These are phyloP conservation scores for Tinea semifulvella DNA, from an alignment of 2,888 invertebrate species.

Conservation along the genomic window DNA sequence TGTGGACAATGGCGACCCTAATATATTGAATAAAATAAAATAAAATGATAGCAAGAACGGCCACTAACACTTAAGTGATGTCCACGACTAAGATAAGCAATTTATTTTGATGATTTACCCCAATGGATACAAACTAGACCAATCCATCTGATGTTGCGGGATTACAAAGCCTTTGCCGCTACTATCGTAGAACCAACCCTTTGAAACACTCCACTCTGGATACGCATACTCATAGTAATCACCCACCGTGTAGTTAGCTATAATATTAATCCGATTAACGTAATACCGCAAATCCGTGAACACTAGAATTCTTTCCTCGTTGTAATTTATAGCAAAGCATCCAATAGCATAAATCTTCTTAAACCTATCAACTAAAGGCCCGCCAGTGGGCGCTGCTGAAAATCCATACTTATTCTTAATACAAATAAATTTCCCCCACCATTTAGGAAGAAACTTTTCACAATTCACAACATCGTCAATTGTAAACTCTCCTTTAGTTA, in stretches of 20 bases:
- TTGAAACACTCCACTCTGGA: slow-evolving; percentile 29
- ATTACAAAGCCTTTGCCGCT: background rate
- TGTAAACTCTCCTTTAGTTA: slow-evolving; percentile 21
- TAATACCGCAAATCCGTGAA: slow-evolving; percentile 37
- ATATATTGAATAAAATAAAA: too few relatives aligned
- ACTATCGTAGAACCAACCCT: slow-evolving; percentile 16
- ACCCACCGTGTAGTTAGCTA: slow-evolving; percentile 23
- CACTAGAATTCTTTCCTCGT: slow-evolving; percentile 34
- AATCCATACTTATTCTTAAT: slow-evolving; percentile 23
- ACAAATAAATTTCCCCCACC: slow-evolving; percentile 45
- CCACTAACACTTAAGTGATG: too few relatives aligned
- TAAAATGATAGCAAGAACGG: too few relatives aligned
- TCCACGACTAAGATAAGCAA: too few relatives aligned
- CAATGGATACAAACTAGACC: background rate
- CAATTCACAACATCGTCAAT: slow-evolving; percentile 26
- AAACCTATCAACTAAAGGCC: background rate
- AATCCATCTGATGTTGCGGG: background rate
- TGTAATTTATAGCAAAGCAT: slow-evolving; percentile 19
- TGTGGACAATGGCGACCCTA: too few relatives aligned
- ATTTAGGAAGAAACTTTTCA: slow-evolving; percentile 35
- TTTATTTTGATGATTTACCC: slow-evolving; percentile 1
- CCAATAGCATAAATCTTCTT: background rate
- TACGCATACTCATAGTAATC: slow-evolving; percentile 44
- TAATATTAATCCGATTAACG: slow-evolving; percentile 21
- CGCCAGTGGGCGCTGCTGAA: background rate